A percentile compares a stretch with the other conserved stretches of the same genome.
These are phyloP conservation scores for Anaspis maculata DNA, from an alignment of 2,888 invertebrate genomes.

Conservation along the genomic window DNA sequence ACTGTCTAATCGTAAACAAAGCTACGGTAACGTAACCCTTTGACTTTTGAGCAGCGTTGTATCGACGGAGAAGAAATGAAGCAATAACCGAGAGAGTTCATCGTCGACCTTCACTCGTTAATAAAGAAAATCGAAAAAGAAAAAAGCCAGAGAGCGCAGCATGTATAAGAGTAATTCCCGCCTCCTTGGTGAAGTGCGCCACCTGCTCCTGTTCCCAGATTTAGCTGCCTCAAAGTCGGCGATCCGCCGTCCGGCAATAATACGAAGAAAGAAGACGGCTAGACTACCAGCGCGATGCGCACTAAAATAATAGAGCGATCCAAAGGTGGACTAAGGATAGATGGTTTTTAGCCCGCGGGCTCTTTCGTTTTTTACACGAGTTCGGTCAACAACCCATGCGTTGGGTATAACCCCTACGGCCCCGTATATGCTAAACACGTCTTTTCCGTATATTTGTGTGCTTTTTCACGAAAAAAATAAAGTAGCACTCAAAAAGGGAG, in stretches of 20 bases:
- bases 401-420: slow-evolving; percentile 14
- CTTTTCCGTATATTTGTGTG: slow-evolving; percentile 20
- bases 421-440: slow-evolving; percentile 22
- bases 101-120: slow-evolving; percentile 12
- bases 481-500: too few species aligned
- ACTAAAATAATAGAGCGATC: too few species aligned
- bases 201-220: slow-evolving; percentile 10
- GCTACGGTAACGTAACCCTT: too few species aligned
- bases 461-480: too few species aligned
- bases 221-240: slow-evolving; percentile 1
- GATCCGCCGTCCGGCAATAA: too few species aligned
- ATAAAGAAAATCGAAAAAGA: slow-evolving; percentile 9
- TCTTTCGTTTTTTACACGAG: slow-evolving; percentile 22
- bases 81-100: not conserved
- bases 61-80: not conserved
- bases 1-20: too few species aligned
- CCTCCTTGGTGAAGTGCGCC: slow-evolving; percentile 12
- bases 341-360: slow-evolving; percentile 21
- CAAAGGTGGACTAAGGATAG: slow-evolving; percentile 23
- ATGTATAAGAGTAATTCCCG: slow-evolving; percentile 5
- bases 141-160: slow-evolving; percentile 5
- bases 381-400: slow-evolving; percentile 24
- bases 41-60: too few species aligned
- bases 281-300: too few species aligned
- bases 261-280: too few species aligned